Evolutionary conservation across 2,113 vertebrate genomes (phyloP), one percentile per base, ranked within the genome.

Genomic region (Nasalis larvatus): DNA sequence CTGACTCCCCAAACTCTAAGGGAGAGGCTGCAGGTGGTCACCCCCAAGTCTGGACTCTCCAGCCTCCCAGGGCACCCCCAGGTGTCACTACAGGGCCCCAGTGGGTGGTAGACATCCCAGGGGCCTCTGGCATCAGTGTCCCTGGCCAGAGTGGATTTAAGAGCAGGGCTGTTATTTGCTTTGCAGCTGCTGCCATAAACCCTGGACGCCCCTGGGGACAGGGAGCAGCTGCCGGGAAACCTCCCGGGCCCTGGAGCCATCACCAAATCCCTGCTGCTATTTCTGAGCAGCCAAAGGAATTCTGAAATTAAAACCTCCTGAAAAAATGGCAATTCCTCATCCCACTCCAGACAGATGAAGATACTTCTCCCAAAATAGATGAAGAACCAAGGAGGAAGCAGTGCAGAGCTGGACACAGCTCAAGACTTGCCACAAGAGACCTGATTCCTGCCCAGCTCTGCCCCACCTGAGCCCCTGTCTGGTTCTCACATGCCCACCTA

Each of bases 111-210:
- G 35, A 45, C 76, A 45, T 35, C 21, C 1, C 60, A 30, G 76
- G 18, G 8, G 45, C 76, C 80, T 66, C 84, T 52, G 89, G 90
- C 94, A 35, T 74, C 63, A 45, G 60, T n/a, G 45, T 40, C 68
- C 13, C 89, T 77, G 86, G 63, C 60, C 49, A 69, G 81, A 37
- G 66, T 2, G 0, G 37, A 80, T 95, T 97, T 93, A 87, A 1
- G 1, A 90, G 77, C 76, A 54, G 66, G 37, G 82, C 81, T 97
- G 95, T 96, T 97, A 97, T 97, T 89, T 90, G 86, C 95, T 86
- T 42, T 47, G 93, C 98, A 98, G 97, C 97, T 98, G 98, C 93
- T 8, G 1, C 83, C 18, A 20, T 95, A 91, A 97, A 94, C 82
- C 92, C 37, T 27, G 74, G 80, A 2, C 71, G 42, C 9, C 58